Evolutionary conservation across 2,113 vertebrate species (phyloP), one percentile per base, ranked within the genome.

Genomic region (Dipodomys stephensi): DNA sequence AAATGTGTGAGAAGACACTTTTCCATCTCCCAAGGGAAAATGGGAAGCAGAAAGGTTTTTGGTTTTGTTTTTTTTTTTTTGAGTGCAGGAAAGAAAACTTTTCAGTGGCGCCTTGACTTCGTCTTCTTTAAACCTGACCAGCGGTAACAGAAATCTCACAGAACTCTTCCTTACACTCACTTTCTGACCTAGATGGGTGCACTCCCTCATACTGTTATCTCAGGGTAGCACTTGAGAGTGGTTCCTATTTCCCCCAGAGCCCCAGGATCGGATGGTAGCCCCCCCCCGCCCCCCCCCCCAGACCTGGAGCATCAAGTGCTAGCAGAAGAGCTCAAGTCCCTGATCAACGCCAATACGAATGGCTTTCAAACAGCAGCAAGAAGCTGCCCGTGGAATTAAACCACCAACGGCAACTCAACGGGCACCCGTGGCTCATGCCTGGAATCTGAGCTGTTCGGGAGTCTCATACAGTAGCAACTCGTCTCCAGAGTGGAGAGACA

Each of bases 1-100:
- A 97, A 94, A 95, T 96, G 71, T 53, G 27, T 71, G 79, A 96
- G 93, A 90, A 95, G 95, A 97, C 85, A 96, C 57, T 96, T 95
- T 94, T 94, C 90, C 64, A n/a, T 95, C 90, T 92, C 94, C 94
- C 92, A 57, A 76, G 93, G 92, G 94, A 89, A 95, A 96, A 90
- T 44, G 90, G 76, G 80, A 95, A 97, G 81, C 81, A 46, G 77
- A 69, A 72, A 44, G 83, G 87, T 74, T 44, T 15, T 46, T 57
- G 92, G n/a, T n/a, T n/a, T n/a, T n/a, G n/a, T n/a, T n/a, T n/a
- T n/a, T n/a, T n/a, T n/a, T n/a, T n/a, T n/a, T n/a, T 46, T 57
- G 92, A 84, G 62, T 25, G 60, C 85, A n/a, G 25, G 39, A 87
- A 87, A 65, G 22, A 32, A 95, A 90, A 87, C 67, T 68, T 90